Evolutionary conservation across 37 sponge, comb jelly and placozoan genomes (phyloP), one percentile per base, ranked within the genome.

Genomic region (Chondrilla cf. caribensis): DNA sequence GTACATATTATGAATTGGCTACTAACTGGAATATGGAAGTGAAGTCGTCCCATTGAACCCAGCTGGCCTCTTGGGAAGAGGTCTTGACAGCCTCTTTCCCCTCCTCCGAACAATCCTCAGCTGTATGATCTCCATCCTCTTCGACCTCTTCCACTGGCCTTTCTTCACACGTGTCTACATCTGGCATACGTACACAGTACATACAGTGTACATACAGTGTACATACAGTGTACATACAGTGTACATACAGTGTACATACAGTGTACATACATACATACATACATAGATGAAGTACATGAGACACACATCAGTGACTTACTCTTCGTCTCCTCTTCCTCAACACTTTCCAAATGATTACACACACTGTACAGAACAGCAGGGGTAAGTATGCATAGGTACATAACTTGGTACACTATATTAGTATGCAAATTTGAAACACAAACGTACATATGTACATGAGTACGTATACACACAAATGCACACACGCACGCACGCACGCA

Each of bases 321-420:
- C 64, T 60, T 6, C 64, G 5, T 60, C 64, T 60, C 15, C 64
- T 60, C 64, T 22, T 60, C 64, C 64, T 19, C 64, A 22, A 28
- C 64, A 22, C 29, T 26, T 15, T 60, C 28, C 64, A 60, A 2
- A 6, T 44, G 26, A 29, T 31, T 26, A 2, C 31, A 36, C 42
- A 2, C 2, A 6, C 22, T 33, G 81, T 24, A 68, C 38, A 81
- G 42, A 64, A 33, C n/a, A 11, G 36, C 58, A 40, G 47, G 37
- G 47, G 2, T 1, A 79, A 84, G 58, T 11, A 88, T 85, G 6
- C 77, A 60, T 17, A 84, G 24, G 58, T 81, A 71, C 54, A 19
- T n/a, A 33, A 58, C 80, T 5, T 24, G 59, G n/a, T n/a, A n/a
- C n/a, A n/a, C n/a, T n/a, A n/a, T n/a, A n/a, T n/a, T n/a, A n/a